Base-by-base conservation (phyloP, 2,113 vertebrate genomes). In the Telmatochromis sp. region DNA sequence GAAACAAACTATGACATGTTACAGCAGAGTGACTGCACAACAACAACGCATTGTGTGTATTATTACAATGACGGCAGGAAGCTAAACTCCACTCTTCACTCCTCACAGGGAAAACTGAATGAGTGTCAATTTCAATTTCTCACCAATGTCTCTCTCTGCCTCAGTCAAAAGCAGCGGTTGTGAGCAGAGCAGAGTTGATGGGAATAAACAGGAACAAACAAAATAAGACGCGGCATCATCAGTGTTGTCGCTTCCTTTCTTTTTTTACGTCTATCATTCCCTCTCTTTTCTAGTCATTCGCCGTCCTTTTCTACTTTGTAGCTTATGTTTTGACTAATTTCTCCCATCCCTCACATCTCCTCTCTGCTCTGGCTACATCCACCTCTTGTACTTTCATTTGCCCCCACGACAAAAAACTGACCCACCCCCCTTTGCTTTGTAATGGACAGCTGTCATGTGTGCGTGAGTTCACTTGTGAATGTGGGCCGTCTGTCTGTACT, bases 401-500 rank as follows among this genome's bases (percentile, higher is more conserved):
- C 70, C 58, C 83, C 57, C 35, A 7, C 47, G 10, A 19, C 80
- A 82, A 55, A 60, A 75, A 49, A 17, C 0, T 75, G 42, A 28
- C 40, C 40, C 68, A 75, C 84, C 65, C 49, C 85, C 19, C 65
- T 26, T 65, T 53, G 85, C 87, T 89, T 84, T 81, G 85, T 81
- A 89, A 93, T 21, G 90, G 91, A 93, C 92, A 94, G 89, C 93
- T 95, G 94, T 91, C 87, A 40, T 84, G 57, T 75, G 88, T 91
- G 80, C 40, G 51, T 63, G 53, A 51, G 80, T 53, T 65, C 73
- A 85, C 57, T 82, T 70, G 81, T 83, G 89, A 83, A 84, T 88
- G 88, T 82, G 85, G 54, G 85, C 63, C 81, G 84, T 82, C 91
- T 88, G 90, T 87, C 93, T 1, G 63, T 96, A 96, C 95, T 88